phyloP scores from a whole-genome alignment of 2,888 invertebrate genomes.

The Lasioglossum zephyrum region DNA sequence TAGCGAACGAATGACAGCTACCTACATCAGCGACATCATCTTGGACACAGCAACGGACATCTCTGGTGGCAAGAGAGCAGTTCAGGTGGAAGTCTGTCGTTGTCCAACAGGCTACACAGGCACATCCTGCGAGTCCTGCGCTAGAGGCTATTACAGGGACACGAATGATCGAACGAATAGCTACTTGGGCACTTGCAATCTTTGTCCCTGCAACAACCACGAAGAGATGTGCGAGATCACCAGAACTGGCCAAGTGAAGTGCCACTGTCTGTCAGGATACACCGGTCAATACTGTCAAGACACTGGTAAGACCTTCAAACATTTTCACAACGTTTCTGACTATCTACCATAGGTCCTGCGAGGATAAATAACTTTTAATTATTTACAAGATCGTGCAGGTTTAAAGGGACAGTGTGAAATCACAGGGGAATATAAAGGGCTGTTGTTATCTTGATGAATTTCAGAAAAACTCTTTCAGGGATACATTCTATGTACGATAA shows the following conservation, averaged over 20 bases:
- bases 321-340: background rate
- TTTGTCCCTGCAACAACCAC: conserved; percentile 92
- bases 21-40: conserved; percentile 92
- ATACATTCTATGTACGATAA: background rate
- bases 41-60: conserved; percentile 92
- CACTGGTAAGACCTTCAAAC: conserved; percentile 83
- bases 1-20: conserved; percentile 87
- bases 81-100: conserved; percentile 93
- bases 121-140: conserved; percentile 92
- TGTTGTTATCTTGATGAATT: background rate
- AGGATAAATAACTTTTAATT: background rate
- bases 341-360: background rate
- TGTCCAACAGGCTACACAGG: conserved; percentile 94
- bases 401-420: too few species aligned
- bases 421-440: too few species aligned
- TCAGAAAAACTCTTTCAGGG: background rate
- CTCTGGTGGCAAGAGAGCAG: conserved; percentile 88
- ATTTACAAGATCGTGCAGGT: background rate
- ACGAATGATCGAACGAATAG: conserved; percentile 85
- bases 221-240: conserved; percentile 88
- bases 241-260: conserved; percentile 86
- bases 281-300: conserved; percentile 89
- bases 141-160: conserved; percentile 90
- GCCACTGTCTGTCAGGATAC: conserved; percentile 90
- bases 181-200: conserved; percentile 87